phyloP scores from a whole-genome alignment of 2,888 invertebrate genomes.

The Trichogramma dendrolimi region DNA sequence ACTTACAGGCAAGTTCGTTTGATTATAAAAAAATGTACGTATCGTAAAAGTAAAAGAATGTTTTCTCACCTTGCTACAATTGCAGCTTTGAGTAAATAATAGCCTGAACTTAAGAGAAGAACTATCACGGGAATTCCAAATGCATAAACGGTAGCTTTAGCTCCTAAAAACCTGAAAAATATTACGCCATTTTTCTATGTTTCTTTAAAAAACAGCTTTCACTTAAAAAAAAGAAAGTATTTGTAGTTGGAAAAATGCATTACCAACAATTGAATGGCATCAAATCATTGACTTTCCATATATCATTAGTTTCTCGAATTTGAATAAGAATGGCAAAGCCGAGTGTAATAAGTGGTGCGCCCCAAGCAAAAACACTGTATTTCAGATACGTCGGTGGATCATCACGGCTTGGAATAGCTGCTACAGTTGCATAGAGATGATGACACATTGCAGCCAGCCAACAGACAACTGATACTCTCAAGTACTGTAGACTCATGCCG shows the following conservation, averaged over 20 bases:
- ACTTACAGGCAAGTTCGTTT: too few relatives aligned
- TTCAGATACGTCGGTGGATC: conserved; percentile 52
- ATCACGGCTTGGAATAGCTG: conserved; percentile 46
- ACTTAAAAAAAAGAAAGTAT: background rate
- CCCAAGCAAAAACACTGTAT: conserved; percentile 65
- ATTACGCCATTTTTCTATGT: background rate
- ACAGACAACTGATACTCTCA: conserved; percentile 63
- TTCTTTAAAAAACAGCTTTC: background rate
- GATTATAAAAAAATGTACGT: conserved; percentile 1
- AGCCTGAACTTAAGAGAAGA: conserved; percentile 52
- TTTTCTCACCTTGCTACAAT: conserved; percentile 52
- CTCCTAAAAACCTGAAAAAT: conserved; percentile 55
- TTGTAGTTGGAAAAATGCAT: conserved; percentile 31
- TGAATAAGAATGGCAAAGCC: conserved; percentile 56
- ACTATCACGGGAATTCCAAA: conserved; percentile 56
- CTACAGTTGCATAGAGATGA: conserved; percentile 57
- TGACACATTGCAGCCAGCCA: conserved; percentile 68
- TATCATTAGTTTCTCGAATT: conserved; percentile 53
- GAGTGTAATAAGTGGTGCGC: conserved; percentile 58
- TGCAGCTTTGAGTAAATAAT: conserved; percentile 56
- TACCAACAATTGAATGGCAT: conserved; percentile 58
- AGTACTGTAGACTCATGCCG: conserved; percentile 62
- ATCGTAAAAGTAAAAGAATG: conserved; percentile 5
- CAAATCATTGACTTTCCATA: conserved; percentile 53
- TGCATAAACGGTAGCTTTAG: conserved; percentile 53